Base-by-base conservation (phyloP, 2,797 vertebrate genomes). In the Mastacembelus armatus region DNA sequence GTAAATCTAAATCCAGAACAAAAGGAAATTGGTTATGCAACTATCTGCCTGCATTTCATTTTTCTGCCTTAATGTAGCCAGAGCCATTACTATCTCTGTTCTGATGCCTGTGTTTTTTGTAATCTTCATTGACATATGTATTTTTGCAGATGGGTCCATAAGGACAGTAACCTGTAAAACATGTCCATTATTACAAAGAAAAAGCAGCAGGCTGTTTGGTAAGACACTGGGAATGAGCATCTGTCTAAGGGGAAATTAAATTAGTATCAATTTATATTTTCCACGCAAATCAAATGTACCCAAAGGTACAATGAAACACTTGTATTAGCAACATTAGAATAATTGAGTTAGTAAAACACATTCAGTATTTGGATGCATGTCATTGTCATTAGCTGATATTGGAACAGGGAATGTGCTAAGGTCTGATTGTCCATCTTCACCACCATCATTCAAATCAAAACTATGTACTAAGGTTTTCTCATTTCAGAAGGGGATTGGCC, bases 401-500 rank as follows among this genome's bases (percentile, higher is more conserved):
- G n/a, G 32, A 47, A 22, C 18, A 7, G 5, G 30, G 47, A 33
- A 14, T 4, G 16, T 40, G 12, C 2, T 10, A 12, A 30, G 5
- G 26, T 57, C 22, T 27, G 19, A 24, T 21, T 65, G 4, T 33
- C n/a, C n/a, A n/a, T n/a, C n/a, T n/a, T n/a, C n/a, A 59, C 0
- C 0, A 16, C 32, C 18, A 48, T 16, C 0, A 16, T 15, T 12
- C 21, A 57, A 50, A 40, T 39, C 10, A 45, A 19, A 21, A 39
- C 38, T 2, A 5, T 74, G 44, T 47, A 50, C 4, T 30, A 51
- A 65, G 40, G 40, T 51, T 19, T 64, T 51, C 4, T 66, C 1
- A 44, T 80, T 80, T 33, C 77, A 87, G 82, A 57, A 45, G 21
- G 0, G 26, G 54, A 29, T 5, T 7, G 26, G 24, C 36, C 35